Evolutionary conservation across 2,888 invertebrate species (phyloP).

Genomic region (Tortricodes alternella): DNA sequence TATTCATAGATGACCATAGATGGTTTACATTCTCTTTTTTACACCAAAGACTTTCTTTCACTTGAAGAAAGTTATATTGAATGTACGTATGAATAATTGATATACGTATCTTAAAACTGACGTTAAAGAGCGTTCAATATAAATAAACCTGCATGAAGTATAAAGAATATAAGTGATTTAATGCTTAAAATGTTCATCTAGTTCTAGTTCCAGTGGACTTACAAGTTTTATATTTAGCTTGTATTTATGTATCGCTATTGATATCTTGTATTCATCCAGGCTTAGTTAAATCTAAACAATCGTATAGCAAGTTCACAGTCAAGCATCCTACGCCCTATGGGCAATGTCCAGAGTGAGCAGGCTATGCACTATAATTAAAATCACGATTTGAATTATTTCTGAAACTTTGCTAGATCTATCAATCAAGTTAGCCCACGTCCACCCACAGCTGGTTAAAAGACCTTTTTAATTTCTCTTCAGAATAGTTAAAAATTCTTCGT

Average conservation of each 20-base stretch:
- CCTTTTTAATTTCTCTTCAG: too few species aligned
- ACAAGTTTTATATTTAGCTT: not conserved
- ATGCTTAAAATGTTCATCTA: too few species aligned
- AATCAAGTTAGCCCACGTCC: not conserved
- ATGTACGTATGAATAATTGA: too few species aligned
- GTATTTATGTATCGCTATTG: conserved; percentile 7
- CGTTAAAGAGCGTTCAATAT: too few species aligned
- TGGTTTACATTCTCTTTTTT: too few species aligned
- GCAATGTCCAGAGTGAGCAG: conserved; percentile 44
- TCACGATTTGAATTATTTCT: not conserved
- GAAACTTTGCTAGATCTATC: not conserved
- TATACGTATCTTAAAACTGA: too few species aligned
- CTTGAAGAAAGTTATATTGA: too few species aligned
- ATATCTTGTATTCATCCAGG: conserved; percentile 17
- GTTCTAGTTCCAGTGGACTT: not conserved
- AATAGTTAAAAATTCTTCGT: too few species aligned
- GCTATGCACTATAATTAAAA: not conserved
- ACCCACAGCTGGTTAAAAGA: not conserved
- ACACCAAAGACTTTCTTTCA: too few species aligned
- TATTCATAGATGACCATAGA: too few species aligned
- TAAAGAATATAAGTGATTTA: too few species aligned
- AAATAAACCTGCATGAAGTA: too few species aligned
- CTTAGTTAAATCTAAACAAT: conserved; percentile 31
- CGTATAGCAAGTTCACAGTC: conserved; percentile 48
- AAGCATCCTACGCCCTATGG: conserved; percentile 47